Evolutionary conservation across 2,888 invertebrate species (phyloP), one percentile per base, ranked within the genome.

Genomic region (Apamea monoglypha): DNA sequence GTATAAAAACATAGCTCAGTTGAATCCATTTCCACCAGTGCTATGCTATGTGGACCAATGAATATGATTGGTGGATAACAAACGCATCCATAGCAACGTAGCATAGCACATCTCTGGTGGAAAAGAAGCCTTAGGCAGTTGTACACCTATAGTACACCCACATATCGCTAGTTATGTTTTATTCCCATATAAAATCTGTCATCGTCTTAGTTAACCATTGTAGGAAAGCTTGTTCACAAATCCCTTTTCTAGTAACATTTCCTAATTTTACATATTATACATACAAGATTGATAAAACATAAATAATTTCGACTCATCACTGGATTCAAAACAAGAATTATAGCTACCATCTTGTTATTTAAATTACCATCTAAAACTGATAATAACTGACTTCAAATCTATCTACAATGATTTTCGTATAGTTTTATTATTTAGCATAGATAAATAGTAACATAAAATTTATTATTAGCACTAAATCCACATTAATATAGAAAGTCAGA

Each of bases 261-360:
- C 40, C 74, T 59, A 18, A n/a, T n/a, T n/a, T 25, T 50, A 21
- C 5, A 21, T 8, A 3, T 2, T 64, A 36, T 21, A 32, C 1
- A 36, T 21, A 32, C 1, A 67, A 21, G 18, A 2, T 16, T 50
- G 36, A 59, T 29, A 50, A n/a, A 40, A 63, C 69, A 40, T 29
- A 44, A 64, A 76, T 67, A 66, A 80, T 84, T 81, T 81, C 75
- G 70, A 83, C 77, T 77, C 80, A 29, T 69, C 29, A 72, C 16
- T 44, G n/a, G 74, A 59, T 67, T 71, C 1, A 74, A 74, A 81
- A 74, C 36, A 73, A 71, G 25, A 50, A 69, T 14, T 53, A 36
- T 80, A 89, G 88, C 88, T 88, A 89, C 90, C 88, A 69, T 80
- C 2, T 77, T 76, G 44, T 69, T 63, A 63, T 68, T 79, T 16